Evolutionary conservation across 2,888 invertebrate genomes (phyloP), one percentile per base, ranked within the genome.

Genomic region (Cylloceria caligata): DNA sequence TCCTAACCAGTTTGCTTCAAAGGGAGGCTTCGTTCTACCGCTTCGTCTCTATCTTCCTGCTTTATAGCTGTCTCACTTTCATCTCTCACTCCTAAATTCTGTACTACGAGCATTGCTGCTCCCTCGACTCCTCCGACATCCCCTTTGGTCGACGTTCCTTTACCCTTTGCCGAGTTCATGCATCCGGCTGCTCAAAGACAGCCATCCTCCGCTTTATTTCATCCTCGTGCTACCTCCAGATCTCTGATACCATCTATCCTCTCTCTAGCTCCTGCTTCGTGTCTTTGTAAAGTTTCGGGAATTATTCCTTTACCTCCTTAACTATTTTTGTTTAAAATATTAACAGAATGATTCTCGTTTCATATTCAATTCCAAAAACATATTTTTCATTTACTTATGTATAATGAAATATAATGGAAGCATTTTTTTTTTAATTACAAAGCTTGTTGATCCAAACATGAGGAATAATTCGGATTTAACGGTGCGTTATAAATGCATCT

Each of bases 1-100:
- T 85, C 80, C 77, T 80, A 83, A 84, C 82, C 83, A 71, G 75
- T 76, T 79, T 68, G 77, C 83, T 77, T 83, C 76, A 72, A 81
- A 85, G 83, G 80, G 71, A 76, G 47, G 57, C 57, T 72, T 45
- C 64, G 52, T 57, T 75, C n/a, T 55, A 36, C 72, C 65, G 3
- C 5, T 5, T 16, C 55, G n/a, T 7, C 57, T 55, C 60, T 52
- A 16, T 55, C 67, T 71, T 27, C 21, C 49, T 19, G 21, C 47
- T n/a, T 45, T 42, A 39, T 67, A 4, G 30, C 68, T 21, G 36
- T 72, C 52, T 68, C 55, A 62, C 30, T 64, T 34, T 62, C 27
- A 27, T 74, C 81, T 81, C 71, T 71, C 64, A 68, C 62, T 76
- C 55, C 47, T 60, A 16, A 60, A 9, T 71, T 52, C 57, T 64